Conservation (phyloP, 2,888 invertebrate species). For the Automeris io region DNA sequence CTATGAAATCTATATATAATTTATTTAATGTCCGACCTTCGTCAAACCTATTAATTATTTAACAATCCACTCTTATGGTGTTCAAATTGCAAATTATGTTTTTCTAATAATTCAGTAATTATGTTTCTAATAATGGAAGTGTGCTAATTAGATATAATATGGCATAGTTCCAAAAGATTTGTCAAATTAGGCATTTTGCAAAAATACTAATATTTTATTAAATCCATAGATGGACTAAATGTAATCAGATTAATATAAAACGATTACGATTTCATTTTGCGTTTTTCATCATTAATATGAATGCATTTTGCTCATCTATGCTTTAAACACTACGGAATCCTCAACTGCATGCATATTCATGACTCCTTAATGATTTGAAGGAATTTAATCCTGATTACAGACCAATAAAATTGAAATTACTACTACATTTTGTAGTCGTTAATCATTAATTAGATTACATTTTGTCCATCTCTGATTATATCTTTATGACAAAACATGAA, state of each 20-base stretch:
- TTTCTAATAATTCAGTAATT: conserved; percentile 45
- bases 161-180: conserved; percentile 13
- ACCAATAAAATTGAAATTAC: too few species aligned
- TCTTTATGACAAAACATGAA: too few species aligned
- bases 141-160: conserved; percentile 24
- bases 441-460: too few species aligned
- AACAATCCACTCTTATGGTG: conserved; percentile 55
- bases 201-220: not conserved
- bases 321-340: too few species aligned
- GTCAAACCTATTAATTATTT: conserved; percentile 40
- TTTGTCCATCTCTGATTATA: too few species aligned
- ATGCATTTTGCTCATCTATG: too few species aligned
- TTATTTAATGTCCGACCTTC: conserved; percentile 46
- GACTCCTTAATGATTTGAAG: too few species aligned
- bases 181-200: conserved; percentile 21
- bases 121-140: conserved; percentile 27
- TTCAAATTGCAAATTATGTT: conserved; percentile 50
- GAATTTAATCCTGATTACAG: too few species aligned
- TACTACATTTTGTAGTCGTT: too few species aligned
- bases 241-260: not conserved
- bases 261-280: too few species aligned
- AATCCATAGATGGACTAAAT: not conserved
- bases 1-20: conserved; percentile 48
- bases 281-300: too few species aligned
- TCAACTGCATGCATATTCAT: too few species aligned